Conservation (phyloP, 2,113 vertebrate genomes). For the Hepsetus odoe region DNA sequence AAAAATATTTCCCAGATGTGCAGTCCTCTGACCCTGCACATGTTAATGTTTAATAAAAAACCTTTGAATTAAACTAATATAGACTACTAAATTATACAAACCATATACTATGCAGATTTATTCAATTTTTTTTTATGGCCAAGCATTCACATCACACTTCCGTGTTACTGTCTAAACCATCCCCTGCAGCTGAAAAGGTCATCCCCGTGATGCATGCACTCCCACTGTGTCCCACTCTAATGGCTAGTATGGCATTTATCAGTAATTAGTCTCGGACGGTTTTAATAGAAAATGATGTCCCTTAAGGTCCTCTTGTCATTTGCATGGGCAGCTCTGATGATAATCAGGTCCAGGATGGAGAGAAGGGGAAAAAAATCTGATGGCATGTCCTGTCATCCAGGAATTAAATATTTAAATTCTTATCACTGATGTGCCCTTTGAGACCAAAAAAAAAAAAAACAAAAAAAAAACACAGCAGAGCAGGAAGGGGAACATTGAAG, state of each 20-base stretch:
- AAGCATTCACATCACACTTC: background rate
- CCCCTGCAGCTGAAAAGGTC: constrained; percentile 24
- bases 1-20: too few species aligned
- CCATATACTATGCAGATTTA: background rate
- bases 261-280: constrained; percentile 78
- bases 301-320: constrained; percentile 79
- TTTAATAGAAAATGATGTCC: constrained; percentile 78
- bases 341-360: constrained; percentile 69
- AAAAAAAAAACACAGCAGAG: background rate
- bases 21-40: too few species aligned
- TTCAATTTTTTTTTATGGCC: background rate
- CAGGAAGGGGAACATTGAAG: constrained; percentile 41
- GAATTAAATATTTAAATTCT: constrained; percentile 70
- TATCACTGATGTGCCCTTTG: constrained; percentile 71
- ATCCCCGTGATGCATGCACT: constrained; percentile 58
- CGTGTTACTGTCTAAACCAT: constrained; percentile 15
- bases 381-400: constrained; percentile 72
- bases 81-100: too few species aligned
- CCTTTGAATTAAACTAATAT: too few species aligned
- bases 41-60: too few species aligned
- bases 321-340: constrained; percentile 75
- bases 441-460: constrained; percentile 34
- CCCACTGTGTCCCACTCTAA: constrained; percentile 67
- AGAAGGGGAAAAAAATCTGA: constrained; percentile 53
- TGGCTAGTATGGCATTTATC: constrained; percentile 77